Conservation (phyloP, 2,113 vertebrate genomes). For the Nibea albiflora region DNA sequence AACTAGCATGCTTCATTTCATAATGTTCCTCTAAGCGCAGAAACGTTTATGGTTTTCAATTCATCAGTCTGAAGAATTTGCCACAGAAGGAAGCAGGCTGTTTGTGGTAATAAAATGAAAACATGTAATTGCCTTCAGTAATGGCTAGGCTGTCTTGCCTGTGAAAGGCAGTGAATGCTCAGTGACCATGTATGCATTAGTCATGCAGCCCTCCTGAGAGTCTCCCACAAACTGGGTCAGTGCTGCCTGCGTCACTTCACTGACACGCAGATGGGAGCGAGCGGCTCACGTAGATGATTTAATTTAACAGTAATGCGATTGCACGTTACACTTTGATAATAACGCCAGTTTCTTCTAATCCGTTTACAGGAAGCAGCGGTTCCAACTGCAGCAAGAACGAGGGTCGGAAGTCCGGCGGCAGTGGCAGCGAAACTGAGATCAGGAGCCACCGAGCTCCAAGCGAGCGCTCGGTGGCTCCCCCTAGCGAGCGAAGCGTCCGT, state of each 20-base stretch:
- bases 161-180: slow-evolving; percentile 32
- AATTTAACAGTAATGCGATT: neutral
- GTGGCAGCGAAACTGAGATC: slow-evolving; percentile 92
- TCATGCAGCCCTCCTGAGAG: slow-evolving; percentile 56
- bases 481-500: slow-evolving; percentile 90
- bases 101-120: slow-evolving; percentile 55
- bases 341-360: slow-evolving; percentile 5
- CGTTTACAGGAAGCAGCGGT: slow-evolving; percentile 89
- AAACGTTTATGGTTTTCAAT: slow-evolving; percentile 18
- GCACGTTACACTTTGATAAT: neutral
- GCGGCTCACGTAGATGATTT: slow-evolving; percentile 24
- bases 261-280: slow-evolving; percentile 19
- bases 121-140: slow-evolving; percentile 49
- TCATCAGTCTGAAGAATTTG: slow-evolving; percentile 19
- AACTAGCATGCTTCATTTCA: neutral
- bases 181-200: slow-evolving; percentile 47
- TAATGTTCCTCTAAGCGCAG: neutral
- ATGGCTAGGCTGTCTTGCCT: slow-evolving; percentile 30
- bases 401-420: slow-evolving; percentile 89
- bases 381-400: slow-evolving; percentile 94
- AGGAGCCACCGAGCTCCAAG: slow-evolving; percentile 87
- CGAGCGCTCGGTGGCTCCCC: slow-evolving; percentile 89
- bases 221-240: slow-evolving; percentile 62
- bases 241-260: slow-evolving; percentile 27
- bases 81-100: slow-evolving; percentile 13